Evolutionary conservation across 1,140 invertebrate species (phyloP).

Genomic region (Calephelis nemesis): DNA sequence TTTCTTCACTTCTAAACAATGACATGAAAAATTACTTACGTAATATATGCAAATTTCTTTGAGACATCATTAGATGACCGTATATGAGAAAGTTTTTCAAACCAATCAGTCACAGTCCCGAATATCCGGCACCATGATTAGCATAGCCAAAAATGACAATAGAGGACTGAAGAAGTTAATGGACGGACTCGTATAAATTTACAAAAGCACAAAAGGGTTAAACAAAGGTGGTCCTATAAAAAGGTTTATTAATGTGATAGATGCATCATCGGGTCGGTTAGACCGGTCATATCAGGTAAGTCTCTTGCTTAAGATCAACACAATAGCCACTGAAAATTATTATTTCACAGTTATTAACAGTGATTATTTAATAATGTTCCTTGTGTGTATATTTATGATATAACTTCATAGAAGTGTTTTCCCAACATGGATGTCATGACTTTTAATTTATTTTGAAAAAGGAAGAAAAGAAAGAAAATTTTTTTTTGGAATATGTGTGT

Average conservation of each 20-base stretch:
- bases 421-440: too few relatives aligned
- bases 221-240: constrained; percentile 61
- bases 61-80: constrained; percentile 50
- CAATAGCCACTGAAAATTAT: constrained; percentile 46
- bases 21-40: constrained; percentile 39
- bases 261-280: constrained; percentile 62
- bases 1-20: constrained; percentile 5
- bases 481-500: too few relatives aligned
- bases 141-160: constrained; percentile 71
- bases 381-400: too few relatives aligned
- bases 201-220: constrained; percentile 58
- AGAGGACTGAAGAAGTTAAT: constrained; percentile 62
- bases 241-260: constrained; percentile 67
- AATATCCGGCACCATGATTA: constrained; percentile 48
- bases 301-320: constrained; percentile 28
- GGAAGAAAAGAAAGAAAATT: too few relatives aligned
- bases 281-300: constrained; percentile 51
- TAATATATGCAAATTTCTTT: constrained; percentile 45
- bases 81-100: constrained; percentile 49
- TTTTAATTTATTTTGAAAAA: too few relatives aligned
- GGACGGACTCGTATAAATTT: constrained; percentile 62
- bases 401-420: too few relatives aligned
- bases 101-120: constrained; percentile 65
- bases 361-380: background rate
- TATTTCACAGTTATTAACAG: constrained; percentile 44